Evolutionary conservation across 2,113 vertebrate genomes (phyloP), one percentile per base, ranked within the genome.

Genomic region (Kryptolebias marmoratus): DNA sequence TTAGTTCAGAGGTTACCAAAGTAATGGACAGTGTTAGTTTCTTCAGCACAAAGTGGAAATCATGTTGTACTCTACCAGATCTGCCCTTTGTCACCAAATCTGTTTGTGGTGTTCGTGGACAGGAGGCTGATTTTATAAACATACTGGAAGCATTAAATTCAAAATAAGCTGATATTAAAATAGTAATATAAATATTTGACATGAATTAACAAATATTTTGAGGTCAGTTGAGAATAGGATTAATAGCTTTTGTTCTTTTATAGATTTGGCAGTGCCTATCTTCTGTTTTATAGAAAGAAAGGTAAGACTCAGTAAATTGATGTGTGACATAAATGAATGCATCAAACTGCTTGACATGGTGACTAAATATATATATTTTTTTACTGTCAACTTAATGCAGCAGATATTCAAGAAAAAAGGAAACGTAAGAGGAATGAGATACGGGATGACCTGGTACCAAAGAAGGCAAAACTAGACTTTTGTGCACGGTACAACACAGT

Each of bases 201-300:
- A 42, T 42, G 5, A 8, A 42, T 42, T 42, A 36, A 36, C 39
- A 42, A 42, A 42, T 49, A 11, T 0, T 12, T 1, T 2, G 6
- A 30, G 0, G 4, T 54, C 45, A 13, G 22, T 54, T 54, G 11
- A 12, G 12, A 54, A 27, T 5, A 9, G 1, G 12, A 12, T n/a
- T n/a, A 1, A 28, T 67, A 42, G 1, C 54, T 60, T 45, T 13
- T 10, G 54, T 49, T 50, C 2, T 22, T 11, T 30, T 9, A 11
- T n/a, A 69, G 59, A 44, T 76, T 53, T 4, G 2, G 2, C 2
- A 69, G 12, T 55, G 66, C 60, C 15, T 69, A 77, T 58, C 66
- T 70, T 70, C 28, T 77, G 6, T 70, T 77, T 70, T 70, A 77
- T 54, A 70, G 52, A 58, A 70, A 57, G 66, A 48, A n/a, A 61